phyloP scores from a whole-genome alignment of 2,888 invertebrate genomes.

The Limnephilus auricula region DNA sequence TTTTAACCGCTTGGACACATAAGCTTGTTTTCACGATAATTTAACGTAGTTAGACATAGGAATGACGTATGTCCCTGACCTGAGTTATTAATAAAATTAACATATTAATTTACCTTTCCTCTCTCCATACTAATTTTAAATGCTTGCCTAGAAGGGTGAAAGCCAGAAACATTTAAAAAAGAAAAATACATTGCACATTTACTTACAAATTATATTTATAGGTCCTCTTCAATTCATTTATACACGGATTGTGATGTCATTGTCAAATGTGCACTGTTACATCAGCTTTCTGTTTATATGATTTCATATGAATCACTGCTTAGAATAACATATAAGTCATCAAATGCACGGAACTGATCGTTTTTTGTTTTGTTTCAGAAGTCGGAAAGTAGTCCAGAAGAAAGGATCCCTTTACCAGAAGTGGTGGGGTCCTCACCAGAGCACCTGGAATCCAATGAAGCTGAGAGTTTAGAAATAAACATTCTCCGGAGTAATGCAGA shows the following conservation, averaged over 20 bases:
- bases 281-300: neutral
- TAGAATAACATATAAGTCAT: neutral
- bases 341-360: neutral
- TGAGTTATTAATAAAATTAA: too few species aligned
- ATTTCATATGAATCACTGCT: neutral
- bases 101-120: too few species aligned
- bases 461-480: constrained; percentile 74
- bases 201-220: too few species aligned
- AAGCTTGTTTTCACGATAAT: too few species aligned
- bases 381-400: constrained; percentile 73
- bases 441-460: constrained; percentile 89
- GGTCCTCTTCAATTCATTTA: too few species aligned
- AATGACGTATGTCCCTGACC: too few species aligned
- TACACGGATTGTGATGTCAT: neutral
- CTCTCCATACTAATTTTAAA: too few species aligned
- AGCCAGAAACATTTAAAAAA: too few species aligned
- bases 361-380: constrained; percentile 69
- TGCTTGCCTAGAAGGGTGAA: too few species aligned
- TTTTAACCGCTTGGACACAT: too few species aligned
- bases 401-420: constrained; percentile 78
- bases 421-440: constrained; percentile 93
- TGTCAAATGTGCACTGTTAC: neutral
- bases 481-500: constrained; percentile 72
- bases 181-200: too few species aligned
- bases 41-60: too few species aligned